These are phyloP conservation scores for Lasioglossum pauxillum DNA, from an alignment of 2,888 invertebrate species.

Conservation along the genomic window DNA sequence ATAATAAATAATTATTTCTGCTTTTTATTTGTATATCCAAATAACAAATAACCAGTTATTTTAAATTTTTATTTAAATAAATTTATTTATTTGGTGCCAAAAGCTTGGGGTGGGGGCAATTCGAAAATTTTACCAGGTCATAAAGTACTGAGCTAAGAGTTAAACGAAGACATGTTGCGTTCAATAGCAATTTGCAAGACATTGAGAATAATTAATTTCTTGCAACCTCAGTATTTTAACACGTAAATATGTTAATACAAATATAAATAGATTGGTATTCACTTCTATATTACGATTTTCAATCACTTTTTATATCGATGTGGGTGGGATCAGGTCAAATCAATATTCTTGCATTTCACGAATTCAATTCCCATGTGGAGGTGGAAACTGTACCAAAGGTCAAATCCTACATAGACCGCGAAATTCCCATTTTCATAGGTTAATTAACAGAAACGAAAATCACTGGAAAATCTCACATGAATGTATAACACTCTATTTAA, in stretches of 20 bases:
- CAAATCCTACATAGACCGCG: background rate
- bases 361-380: background rate
- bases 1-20: too few species aligned
- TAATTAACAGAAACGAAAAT: background rate
- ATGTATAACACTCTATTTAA: background rate
- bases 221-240: background rate
- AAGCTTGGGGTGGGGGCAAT: too few species aligned
- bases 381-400: background rate
- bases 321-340: background rate
- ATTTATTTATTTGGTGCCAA: too few species aligned
- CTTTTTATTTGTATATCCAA: too few species aligned
- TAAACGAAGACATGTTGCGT: too few species aligned
- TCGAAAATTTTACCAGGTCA: too few species aligned
- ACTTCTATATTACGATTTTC: background rate
- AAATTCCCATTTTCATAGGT: background rate
- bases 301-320: background rate
- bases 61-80: too few species aligned
- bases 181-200: too few species aligned
- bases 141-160: too few species aligned
- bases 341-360: slow-evolving; percentile 1
- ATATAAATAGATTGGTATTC: background rate
- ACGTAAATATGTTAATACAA: background rate
- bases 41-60: too few species aligned
- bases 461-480: background rate
- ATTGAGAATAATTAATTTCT: background rate